A percentile compares a stretch with the other conserved stretches of the same genome.
Conservation (phyloP, 2,888 invertebrate genomes). For the Ryuthela nishihirai region DNA sequence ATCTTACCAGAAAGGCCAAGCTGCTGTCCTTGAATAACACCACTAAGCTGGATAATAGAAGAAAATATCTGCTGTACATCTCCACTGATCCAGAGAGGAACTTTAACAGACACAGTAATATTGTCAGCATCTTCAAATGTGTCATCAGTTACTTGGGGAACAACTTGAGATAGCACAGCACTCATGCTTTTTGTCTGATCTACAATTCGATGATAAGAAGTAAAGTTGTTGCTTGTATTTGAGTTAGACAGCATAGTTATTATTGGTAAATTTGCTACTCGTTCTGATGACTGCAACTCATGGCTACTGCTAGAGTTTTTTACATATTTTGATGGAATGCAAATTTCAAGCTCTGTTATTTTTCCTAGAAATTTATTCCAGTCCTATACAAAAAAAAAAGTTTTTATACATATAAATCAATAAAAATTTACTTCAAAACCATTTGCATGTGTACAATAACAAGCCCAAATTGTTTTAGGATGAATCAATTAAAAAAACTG, state of each 20-base stretch:
- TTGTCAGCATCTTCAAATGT: slow-evolving; percentile 4
- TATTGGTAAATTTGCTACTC: too few species aligned
- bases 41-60: slow-evolving; percentile 6
- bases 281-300: too few species aligned
- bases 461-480: too few species aligned
- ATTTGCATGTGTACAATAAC: too few species aligned
- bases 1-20: slow-evolving; percentile 27
- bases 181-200: slow-evolving; percentile 33
- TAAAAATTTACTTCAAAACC: too few species aligned
- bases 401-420: too few species aligned
- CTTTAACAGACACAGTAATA: slow-evolving; percentile 12
- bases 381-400: slow-evolving; percentile 2
- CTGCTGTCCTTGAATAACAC: slow-evolving; percentile 21
- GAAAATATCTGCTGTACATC: not conserved
- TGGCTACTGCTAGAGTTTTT: too few species aligned
- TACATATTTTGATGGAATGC: too few species aligned
- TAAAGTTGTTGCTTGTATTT: too few species aligned
- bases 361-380: slow-evolving; percentile 49
- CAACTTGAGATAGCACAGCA: slow-evolving; percentile 28
- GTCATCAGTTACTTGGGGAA: slow-evolving; percentile 13
- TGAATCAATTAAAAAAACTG: too few species aligned
- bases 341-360: slow-evolving; percentile 49
- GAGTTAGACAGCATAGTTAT: too few species aligned
- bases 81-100: slow-evolving; percentile 14
- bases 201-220: slow-evolving; percentile 15